A percentile compares a stretch with the other conserved stretches of the same genome.
These are phyloP conservation scores for Oxycera nigricornis DNA, from an alignment of 2,888 invertebrate genomes.

Conservation along the genomic window DNA sequence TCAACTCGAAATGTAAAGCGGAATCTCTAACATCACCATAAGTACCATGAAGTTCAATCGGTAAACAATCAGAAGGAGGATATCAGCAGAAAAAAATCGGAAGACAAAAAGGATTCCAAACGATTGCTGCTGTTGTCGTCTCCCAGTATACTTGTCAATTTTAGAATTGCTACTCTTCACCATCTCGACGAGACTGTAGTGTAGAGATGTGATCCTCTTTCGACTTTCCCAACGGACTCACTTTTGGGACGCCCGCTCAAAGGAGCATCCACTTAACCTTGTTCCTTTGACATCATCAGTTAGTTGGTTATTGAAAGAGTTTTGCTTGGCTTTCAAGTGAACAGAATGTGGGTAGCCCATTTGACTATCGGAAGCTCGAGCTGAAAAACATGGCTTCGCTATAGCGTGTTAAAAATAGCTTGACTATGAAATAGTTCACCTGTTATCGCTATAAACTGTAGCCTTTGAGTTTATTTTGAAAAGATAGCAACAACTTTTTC, in stretches of 20 bases:
- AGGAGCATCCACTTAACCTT: slow-evolving; percentile 29
- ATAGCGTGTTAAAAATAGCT: not conserved
- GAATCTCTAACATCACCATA: slow-evolving; percentile 31
- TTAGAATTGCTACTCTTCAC: not conserved
- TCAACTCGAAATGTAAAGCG: not conserved
- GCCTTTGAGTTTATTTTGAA: not conserved
- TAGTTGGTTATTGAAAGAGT: slow-evolving; percentile 29
- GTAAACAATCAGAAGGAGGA: slow-evolving; percentile 30
- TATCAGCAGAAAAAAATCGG: not conserved
- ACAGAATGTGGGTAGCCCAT: not conserved
- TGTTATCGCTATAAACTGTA: not conserved
- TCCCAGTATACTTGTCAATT: slow-evolving; percentile 1
- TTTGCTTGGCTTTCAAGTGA: not conserved
- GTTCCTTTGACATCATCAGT: slow-evolving; percentile 39
- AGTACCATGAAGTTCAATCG: slow-evolving; percentile 32
- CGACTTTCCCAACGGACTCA: not conserved
- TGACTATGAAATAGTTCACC: not conserved
- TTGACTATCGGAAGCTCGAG: not conserved
- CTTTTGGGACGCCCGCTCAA: not conserved
- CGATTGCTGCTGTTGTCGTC: not conserved
- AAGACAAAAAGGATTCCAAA: slow-evolving; percentile 17
- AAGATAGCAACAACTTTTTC: slow-evolving; percentile 3
- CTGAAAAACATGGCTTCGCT: not conserved
- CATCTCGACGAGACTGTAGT: not conserved
- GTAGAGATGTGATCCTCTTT: not conserved